phyloP scores from a whole-genome alignment of 2,888 invertebrate genomes.

The Vandiemenella viatica region DNA sequence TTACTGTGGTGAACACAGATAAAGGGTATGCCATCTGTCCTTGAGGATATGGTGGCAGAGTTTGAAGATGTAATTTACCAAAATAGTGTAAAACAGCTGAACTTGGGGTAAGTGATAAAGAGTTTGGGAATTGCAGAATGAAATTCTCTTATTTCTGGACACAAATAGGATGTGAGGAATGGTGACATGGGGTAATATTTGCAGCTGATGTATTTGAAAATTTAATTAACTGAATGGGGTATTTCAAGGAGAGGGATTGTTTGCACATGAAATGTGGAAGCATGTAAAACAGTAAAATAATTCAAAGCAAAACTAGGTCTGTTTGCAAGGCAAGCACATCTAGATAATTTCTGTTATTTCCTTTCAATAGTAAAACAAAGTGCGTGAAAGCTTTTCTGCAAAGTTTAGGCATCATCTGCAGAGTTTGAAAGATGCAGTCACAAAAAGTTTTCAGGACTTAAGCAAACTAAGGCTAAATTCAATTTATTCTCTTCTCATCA shows the following conservation, averaged over 20 bases:
- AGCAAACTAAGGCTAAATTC: not conserved
- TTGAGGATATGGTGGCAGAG: no score
- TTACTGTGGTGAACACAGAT: no score
- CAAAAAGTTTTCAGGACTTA: no score
- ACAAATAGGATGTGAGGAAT: not conserved
- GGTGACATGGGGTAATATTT: not conserved
- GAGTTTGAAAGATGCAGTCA: no score
- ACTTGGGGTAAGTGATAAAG: not conserved
- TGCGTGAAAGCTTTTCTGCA: not conserved
- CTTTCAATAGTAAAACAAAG: not conserved
- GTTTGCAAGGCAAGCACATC: not conserved
- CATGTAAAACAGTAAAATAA: no score
- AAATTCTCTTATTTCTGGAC: not conserved
- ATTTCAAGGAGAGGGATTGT: not conserved
- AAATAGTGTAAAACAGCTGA: not conserved
- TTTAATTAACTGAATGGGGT: not conserved
- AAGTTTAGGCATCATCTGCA: not conserved
- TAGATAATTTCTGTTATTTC: not conserved
- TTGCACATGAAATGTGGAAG: not conserved
- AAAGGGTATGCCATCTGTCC: no score
- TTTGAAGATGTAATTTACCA: not conserved
- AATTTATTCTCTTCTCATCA: not conserved
- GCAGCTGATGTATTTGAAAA: not conserved
- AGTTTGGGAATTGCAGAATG: not conserved
- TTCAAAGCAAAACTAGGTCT: not conserved